phyloP scores from a whole-genome alignment of 2,797 vertebrate genomes.

The Halcyon chelicuti region DNA sequence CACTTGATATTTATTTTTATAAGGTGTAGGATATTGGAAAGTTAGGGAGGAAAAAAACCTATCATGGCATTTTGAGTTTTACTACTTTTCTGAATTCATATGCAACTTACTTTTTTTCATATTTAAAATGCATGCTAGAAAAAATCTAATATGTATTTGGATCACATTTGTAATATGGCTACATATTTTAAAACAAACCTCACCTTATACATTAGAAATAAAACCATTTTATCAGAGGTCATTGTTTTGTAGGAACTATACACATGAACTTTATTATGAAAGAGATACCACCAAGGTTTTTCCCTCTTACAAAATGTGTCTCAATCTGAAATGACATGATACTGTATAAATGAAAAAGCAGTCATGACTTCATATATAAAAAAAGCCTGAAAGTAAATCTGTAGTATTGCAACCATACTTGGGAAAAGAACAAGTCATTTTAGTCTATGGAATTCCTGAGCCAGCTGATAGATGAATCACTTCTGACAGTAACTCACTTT shows the following conservation, averaged over 20 bases:
- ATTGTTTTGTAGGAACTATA: neutral
- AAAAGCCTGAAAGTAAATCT: neutral
- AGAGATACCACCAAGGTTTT: neutral
- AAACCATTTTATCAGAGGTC: neutral
- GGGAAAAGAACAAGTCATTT: neutral
- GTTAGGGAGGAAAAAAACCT: neutral
- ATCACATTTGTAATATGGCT: neutral
- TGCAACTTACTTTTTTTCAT: neutral
- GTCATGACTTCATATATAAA: neutral
- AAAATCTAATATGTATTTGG: neutral
- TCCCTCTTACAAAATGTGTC: neutral
- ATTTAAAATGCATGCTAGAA: neutral
- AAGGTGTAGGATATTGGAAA: neutral
- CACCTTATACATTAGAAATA: neutral
- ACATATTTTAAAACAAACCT: neutral
- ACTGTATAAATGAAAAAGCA: neutral
- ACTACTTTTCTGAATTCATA: neutral
- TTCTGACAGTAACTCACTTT: slow-evolving; percentile 66
- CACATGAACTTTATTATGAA: neutral
- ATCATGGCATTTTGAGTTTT: neutral
- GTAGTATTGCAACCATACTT: neutral
- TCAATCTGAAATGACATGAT: neutral
- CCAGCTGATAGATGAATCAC: slow-evolving; percentile 48
- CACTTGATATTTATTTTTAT: neutral
- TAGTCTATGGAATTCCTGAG: slow-evolving; percentile 2